A percentile compares a stretch with the other conserved stretches of the same genome.
Evolutionary conservation across 2,888 invertebrate species (phyloP).

Genomic region (Psylliodes chrysocephalus): DNA sequence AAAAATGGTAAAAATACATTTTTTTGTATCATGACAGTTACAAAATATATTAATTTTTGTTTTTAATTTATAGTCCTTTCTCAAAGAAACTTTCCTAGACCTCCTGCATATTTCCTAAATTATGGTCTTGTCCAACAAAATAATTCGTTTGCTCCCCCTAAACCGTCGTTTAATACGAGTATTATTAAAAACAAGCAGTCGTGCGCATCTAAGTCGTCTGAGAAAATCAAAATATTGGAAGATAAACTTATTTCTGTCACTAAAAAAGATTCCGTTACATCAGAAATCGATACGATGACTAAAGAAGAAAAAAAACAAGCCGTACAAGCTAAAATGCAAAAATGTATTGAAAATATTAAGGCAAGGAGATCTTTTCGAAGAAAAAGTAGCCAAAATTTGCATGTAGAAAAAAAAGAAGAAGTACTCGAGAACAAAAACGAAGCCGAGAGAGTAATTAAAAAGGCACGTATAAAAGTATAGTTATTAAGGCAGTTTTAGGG

Average conservation of each 20-base stretch:
- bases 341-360: slow-evolving; percentile 30
- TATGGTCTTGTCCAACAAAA: no score
- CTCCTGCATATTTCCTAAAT: no score
- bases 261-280: slow-evolving; percentile 9
- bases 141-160: no score
- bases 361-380: slow-evolving; percentile 21
- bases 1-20: background rate
- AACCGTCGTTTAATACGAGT: background rate
- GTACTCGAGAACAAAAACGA: background rate
- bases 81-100: background rate
- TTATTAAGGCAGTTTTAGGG: no score
- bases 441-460: background rate
- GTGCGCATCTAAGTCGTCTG: no score
- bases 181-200: no score
- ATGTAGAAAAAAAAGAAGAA: background rate
- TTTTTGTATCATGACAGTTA: no score
- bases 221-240: background rate
- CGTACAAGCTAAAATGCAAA: slow-evolving; percentile 30
- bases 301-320: slow-evolving; percentile 34
- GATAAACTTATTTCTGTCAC: background rate
- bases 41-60: no score
- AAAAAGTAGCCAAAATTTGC: background rate
- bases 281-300: background rate
- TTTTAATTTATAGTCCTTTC: no score
- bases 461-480: no score